phyloP scores from a whole-genome alignment of 2,888 invertebrate genomes.

The Entomobrya multifasciata region DNA sequence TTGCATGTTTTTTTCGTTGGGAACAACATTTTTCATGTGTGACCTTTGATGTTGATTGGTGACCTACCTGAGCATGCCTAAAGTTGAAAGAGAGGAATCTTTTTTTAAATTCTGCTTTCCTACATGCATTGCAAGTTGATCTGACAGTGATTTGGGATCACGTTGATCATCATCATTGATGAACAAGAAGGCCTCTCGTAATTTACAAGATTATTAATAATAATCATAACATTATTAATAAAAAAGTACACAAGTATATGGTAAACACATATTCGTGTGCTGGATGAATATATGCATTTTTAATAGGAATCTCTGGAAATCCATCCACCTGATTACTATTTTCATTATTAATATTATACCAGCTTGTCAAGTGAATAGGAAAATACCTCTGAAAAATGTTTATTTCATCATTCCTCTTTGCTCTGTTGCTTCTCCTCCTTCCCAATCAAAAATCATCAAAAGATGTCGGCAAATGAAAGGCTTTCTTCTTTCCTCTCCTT shows the following conservation, averaged over 20 bases:
- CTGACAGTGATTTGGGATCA: constrained; percentile 54
- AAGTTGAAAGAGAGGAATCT: too few relatives aligned
- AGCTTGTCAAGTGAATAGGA: too few relatives aligned
- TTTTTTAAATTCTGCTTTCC: too few relatives aligned
- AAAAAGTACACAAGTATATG: too few relatives aligned
- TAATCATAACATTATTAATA: constrained; percentile 51
- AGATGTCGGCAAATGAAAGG: constrained; percentile 53
- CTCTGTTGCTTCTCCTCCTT: constrained; percentile 30
- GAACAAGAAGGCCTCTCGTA: too few relatives aligned
- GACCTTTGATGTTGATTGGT: constrained; percentile 61
- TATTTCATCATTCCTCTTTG: neutral
- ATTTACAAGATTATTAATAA: constrained; percentile 44
- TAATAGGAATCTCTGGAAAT: neutral
- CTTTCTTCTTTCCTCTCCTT: constrained; percentile 23
- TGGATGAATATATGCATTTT: neutral
- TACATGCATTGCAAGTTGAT: too few relatives aligned
- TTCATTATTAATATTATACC: too few relatives aligned
- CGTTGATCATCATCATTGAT: constrained; percentile 30
- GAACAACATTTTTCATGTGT: constrained; percentile 59
- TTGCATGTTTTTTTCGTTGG: neutral
- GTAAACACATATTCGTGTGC: too few relatives aligned
- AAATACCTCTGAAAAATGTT: too few relatives aligned
- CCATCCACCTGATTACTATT: too few relatives aligned
- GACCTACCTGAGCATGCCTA: constrained; percentile 27
- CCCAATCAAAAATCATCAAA: constrained; percentile 54